These are phyloP conservation scores for Gymnoscopelus microlampas DNA, from an alignment of 2,797 vertebrate genomes.

Conservation along the genomic window DNA sequence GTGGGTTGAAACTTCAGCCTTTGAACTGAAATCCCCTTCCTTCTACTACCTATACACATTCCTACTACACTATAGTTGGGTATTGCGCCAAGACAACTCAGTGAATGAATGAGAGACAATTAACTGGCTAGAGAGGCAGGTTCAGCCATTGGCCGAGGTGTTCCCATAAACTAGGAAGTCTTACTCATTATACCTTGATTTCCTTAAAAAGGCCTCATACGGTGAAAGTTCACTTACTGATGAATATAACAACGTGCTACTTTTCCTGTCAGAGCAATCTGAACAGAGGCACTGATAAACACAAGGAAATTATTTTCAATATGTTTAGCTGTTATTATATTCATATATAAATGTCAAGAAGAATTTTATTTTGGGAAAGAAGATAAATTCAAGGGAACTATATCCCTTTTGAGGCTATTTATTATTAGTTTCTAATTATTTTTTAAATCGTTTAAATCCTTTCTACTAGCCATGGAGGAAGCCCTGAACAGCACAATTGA, in stretches of 20 bases:
- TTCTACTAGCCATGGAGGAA: slow-evolving; percentile 61
- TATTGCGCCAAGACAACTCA: slow-evolving; percentile 42
- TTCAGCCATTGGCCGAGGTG: not conserved
- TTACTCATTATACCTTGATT: slow-evolving; percentile 29
- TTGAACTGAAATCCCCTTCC: slow-evolving; percentile 36
- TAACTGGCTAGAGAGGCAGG: not conserved
- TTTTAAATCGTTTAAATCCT: too few species aligned
- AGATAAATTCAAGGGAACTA: not conserved
- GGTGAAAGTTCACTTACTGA: slow-evolving; percentile 31
- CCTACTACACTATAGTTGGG: slow-evolving; percentile 5
- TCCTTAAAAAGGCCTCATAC: slow-evolving; percentile 15
- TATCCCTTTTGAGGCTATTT: not conserved
- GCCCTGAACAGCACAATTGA: slow-evolving; percentile 66
- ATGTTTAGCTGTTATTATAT: not conserved
- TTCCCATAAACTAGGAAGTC: slow-evolving; percentile 42
- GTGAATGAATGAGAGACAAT: slow-evolving; percentile 65
- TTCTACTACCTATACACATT: not conserved
- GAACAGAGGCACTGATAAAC: too few species aligned
- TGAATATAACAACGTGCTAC: not conserved
- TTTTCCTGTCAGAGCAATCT: not conserved
- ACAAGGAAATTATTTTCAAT: too few species aligned
- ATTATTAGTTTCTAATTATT: not conserved
- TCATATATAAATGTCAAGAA: not conserved
- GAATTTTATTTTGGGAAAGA: not conserved
- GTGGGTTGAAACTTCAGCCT: not conserved